Base-by-base conservation (phyloP, 2,797 vertebrate species). In the Numenius phaeopus region DNA sequence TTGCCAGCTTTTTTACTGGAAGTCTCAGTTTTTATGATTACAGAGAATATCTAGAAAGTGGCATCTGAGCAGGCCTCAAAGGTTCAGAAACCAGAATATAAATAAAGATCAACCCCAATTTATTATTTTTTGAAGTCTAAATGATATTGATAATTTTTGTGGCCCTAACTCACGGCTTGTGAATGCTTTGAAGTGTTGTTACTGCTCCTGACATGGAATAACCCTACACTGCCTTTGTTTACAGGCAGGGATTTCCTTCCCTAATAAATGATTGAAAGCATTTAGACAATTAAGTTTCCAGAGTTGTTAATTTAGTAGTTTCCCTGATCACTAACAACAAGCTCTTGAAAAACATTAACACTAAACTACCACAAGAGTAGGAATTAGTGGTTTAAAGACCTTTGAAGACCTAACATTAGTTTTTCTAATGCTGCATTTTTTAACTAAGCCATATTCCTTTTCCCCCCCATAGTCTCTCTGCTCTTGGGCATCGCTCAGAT, bases 241-340 rank as follows among this genome's bases (percentile, higher is more conserved):
- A 82, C 85, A 90, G 83, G 40, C 87, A 95, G 66, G 77, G 70
- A 84, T 96, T 96, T 93, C 83, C 80, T 96, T 95, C 70, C 73
- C 80, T 76, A 87, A 91, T 89, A 57, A 96, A 96, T 94, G 52
- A 92, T 80, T 91, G 77, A 87, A 93, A 88, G 18, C n/a, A 12
- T 62, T 95, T 15, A 2, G 42, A 78, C 87, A 94, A 95, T 95
- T 96, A 95, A 95, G 66, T 77, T 70, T 79, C n/a, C 77, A 58
- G 61, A 83, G 57, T 5, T 46, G 7, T 88, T 96, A 83, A 95
- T 94, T 94, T 75, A 58, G 65, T 75, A 46, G 57, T 86, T 91
- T 88, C 37, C 62, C 57, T 78, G 65, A 54, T 94, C 29, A 18
- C 32, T 94, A 83, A 75, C 32, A 90, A 58, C 3, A 19, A 71